Conservation (phyloP, 1,140 invertebrate genomes). For the Eriocheir sinensis region DNA sequence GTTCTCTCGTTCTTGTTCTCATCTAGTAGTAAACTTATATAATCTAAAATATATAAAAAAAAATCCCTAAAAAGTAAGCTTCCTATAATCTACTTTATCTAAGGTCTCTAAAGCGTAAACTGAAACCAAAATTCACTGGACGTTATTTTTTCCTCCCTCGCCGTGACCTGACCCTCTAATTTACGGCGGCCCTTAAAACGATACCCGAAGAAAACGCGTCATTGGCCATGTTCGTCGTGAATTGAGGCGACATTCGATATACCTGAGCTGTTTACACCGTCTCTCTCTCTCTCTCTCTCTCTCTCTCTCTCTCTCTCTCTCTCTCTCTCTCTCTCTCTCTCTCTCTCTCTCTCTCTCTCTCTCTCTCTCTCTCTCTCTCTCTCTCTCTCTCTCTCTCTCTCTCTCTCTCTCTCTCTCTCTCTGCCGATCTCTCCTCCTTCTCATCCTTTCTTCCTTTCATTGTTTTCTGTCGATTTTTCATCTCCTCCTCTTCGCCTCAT, state of each 20-base stretch:
- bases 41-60: no score
- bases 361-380: constrained; percentile 63
- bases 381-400: not conserved
- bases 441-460: not conserved
- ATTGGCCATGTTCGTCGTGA: not conserved
- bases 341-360: constrained; percentile 57
- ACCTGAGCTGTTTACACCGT: not conserved
- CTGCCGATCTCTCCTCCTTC: not conserved
- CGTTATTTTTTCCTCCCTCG: no score
- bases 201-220: no score
- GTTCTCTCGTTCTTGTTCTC: no score
- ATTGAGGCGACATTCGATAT: not conserved
- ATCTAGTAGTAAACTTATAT: no score
- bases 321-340: constrained; percentile 51
- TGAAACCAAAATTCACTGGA: no score
- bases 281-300: constrained; percentile 10
- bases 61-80: no score
- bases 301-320: constrained; percentile 26
- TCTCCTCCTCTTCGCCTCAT: not conserved
- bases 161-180: no score
- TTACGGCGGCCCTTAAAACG: no score
- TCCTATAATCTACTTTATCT: no score
- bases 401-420: constrained; percentile 53
- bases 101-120: no score
- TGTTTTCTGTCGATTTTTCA: not conserved